These are phyloP conservation scores for Halictus rubicundus DNA, from an alignment of 1,140 invertebrate species.

Conservation along the genomic window DNA sequence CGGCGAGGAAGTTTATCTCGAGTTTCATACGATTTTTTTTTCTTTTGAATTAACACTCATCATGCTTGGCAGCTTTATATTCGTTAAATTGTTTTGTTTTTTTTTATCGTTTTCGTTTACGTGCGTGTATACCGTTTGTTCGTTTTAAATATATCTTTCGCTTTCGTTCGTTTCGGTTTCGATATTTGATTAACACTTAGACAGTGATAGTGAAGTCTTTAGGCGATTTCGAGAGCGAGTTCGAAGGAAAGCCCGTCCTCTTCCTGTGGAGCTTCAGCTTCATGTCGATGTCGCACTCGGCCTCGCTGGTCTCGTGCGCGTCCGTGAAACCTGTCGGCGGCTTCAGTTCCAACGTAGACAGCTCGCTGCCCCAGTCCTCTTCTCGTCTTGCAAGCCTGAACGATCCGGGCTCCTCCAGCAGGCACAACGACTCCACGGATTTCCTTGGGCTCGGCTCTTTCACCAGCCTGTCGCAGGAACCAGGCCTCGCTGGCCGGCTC, in stretches of 20 bases:
- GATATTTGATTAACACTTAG: conserved; percentile 77
- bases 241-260: conserved; percentile 63
- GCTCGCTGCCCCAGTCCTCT: conserved; percentile 74
- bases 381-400: conserved; percentile 62
- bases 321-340: conserved; percentile 78
- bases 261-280: conserved; percentile 75
- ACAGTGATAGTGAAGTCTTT: conserved; percentile 80
- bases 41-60: conserved; percentile 50
- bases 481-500: conserved; percentile 63
- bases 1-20: conserved; percentile 41
- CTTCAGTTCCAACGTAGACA: conserved; percentile 77
- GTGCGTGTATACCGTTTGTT: conserved; percentile 2
- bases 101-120: not conserved
- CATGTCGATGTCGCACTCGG: conserved; percentile 79
- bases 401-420: conserved; percentile 66
- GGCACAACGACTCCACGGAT: conserved; percentile 74
- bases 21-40: conserved; percentile 4
- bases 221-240: conserved; percentile 76
- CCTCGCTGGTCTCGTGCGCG: conserved; percentile 78
- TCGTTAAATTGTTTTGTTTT: not conserved
- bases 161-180: conserved; percentile 5
- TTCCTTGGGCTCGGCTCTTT: conserved; percentile 69
- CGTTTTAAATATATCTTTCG: not conserved
- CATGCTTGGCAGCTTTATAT: conserved; percentile 47
- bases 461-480: conserved; percentile 60